Base-by-base conservation (phyloP, 2,113 vertebrate species). In the Tenrec ecaudatus region DNA sequence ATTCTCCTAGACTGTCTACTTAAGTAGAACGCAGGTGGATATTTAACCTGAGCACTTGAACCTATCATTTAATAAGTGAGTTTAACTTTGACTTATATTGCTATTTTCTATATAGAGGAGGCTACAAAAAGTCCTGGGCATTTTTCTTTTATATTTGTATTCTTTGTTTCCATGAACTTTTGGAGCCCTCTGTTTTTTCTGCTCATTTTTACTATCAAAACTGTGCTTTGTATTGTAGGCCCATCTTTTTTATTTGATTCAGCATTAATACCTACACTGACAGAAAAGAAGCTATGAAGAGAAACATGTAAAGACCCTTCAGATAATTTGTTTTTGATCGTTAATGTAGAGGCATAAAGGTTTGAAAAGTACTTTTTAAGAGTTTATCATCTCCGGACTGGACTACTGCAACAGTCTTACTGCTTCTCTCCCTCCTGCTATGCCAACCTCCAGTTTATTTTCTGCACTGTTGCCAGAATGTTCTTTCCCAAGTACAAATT, bases 401-500 rank as follows among this genome's bases (percentile, higher is more conserved):
- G 12, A 16, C 73, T 77, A 19, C 68, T 81, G n/a, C 25, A 89
- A 76, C 40, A 80, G 68, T 81, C 33, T 66, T 75, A 36, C 12
- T 27, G 5, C 31, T 58, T 66, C 22, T 36, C 60, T 86, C 3
- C 27, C 27, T 86, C 68, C 43, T 68, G 4, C 14, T 38, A 0
- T 40, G 66, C 22, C 9, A 36, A 14, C 14, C 20, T 88, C 64
- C 22, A 16, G 68, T 86, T 82, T 73, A 57, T 60, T 92, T 94
- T 87, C 69, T 85, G n/a, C 4, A 23, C 58, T 14, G 20, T 47
- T 38, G 5, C 62, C 76, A 93, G 57, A 86, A 81, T 6, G 12
- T 23, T 79, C 29, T 85, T 10, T 81, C n/a, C 38, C 23, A 43
- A 88, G 40, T 36, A 75, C 40, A 86, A 66, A 88, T 92, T 88